Evolutionary conservation across 2,797 vertebrate genomes (phyloP).

Genomic region (Masticophis lateralis): DNA sequence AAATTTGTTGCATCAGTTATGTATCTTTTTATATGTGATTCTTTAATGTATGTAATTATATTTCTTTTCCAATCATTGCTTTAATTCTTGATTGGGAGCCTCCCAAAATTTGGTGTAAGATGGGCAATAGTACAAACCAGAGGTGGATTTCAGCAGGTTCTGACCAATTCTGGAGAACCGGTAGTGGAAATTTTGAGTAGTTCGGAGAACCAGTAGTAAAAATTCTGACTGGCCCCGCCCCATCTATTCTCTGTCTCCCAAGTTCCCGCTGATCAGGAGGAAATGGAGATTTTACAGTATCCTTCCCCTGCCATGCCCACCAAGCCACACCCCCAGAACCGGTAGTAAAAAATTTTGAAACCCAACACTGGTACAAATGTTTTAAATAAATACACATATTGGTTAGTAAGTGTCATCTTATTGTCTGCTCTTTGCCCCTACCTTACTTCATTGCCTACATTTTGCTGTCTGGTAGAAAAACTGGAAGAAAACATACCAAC

Average conservation of each 20-base stretch:
- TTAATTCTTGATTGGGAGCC: neutral
- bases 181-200: no score
- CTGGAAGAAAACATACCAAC: neutral
- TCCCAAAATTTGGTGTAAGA: neutral
- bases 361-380: neutral
- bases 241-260: no score
- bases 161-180: no score
- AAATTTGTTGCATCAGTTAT: neutral
- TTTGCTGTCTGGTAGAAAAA: neutral
- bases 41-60: neutral
- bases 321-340: no score
- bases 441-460: neutral
- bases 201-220: no score
- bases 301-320: no score
- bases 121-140: neutral
- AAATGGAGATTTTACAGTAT: no score
- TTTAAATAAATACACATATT: no score
- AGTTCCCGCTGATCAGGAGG: accelerated
- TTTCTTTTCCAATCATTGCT: neutral
- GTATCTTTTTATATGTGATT: neutral
- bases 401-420: neutral
- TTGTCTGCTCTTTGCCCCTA: neutral
- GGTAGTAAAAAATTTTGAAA: no score
- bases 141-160: no score
- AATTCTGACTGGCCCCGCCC: no score